Conservation (phyloP, 2,113 vertebrate genomes). For the Laticauda laticaudata region DNA sequence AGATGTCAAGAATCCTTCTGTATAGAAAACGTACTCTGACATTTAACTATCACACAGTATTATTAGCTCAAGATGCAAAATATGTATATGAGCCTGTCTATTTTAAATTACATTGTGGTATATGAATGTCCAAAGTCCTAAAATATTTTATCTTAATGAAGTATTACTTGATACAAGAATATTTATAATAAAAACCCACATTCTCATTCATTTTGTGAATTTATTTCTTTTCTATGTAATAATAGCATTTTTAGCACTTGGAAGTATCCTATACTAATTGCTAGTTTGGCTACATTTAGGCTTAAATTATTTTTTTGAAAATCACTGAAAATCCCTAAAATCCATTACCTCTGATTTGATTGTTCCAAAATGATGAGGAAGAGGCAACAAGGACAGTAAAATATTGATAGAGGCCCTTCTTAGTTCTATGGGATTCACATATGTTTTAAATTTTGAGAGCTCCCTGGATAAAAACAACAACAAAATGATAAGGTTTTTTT, state of each 20-base stretch:
- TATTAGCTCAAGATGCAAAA: background rate
- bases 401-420: slow-evolving; percentile 94
- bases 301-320: background rate
- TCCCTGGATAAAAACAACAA: slow-evolving; percentile 76
- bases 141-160: background rate
- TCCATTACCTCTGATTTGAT: slow-evolving; percentile 88
- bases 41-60: background rate
- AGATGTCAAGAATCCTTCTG: background rate
- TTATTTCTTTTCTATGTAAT: background rate
- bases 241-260: background rate
- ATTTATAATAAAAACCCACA: background rate
- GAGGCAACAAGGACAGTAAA: slow-evolving; percentile 88
- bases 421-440: slow-evolving; percentile 92
- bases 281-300: background rate
- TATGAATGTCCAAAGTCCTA: background rate
- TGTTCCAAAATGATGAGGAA: slow-evolving; percentile 96
- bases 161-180: background rate
- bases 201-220: background rate
- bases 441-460: slow-evolving; percentile 94
- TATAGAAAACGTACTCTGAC: background rate
- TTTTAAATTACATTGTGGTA: no score
- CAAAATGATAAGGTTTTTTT: background rate
- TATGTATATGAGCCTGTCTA: background rate
- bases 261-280: background rate
- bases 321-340: background rate